A percentile compares a stretch with the other conserved stretches of the same genome.
Evolutionary conservation across 2,888 invertebrate genomes (phyloP).

Genomic region (Tipula vernalis): DNA sequence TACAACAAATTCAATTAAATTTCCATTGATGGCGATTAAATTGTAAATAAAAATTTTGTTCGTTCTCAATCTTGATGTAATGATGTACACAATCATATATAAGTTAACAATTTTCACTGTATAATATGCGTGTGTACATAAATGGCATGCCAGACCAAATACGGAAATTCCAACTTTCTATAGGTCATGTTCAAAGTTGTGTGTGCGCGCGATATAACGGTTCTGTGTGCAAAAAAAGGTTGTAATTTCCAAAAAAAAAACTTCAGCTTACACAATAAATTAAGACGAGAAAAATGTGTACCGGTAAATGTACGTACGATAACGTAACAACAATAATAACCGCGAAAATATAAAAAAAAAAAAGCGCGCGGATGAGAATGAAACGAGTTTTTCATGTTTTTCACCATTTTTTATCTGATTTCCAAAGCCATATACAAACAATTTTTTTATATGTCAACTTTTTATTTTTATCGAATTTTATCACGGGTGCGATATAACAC

Average conservation of each 20-base stretch:
- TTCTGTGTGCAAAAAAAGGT: background rate
- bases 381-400: constrained; percentile 4
- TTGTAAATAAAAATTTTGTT: background rate
- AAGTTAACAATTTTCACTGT: background rate
- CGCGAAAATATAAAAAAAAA: background rate
- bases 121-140: background rate
- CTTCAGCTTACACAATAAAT: background rate
- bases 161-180: background rate
- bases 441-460: background rate
- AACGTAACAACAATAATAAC: background rate
- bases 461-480: background rate
- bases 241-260: background rate
- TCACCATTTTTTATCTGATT: background rate
- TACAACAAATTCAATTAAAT: background rate
- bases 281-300: background rate
- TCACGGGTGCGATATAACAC: background rate
- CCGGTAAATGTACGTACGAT: background rate
- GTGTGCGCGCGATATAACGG: background rate
- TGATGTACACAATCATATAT: background rate
- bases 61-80: background rate
- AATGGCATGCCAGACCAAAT: background rate
- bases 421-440: background rate
- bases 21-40: background rate
- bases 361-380: background rate
- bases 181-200: background rate